Evolutionary conservation across 2,113 vertebrate species (phyloP), one percentile per base, ranked within the genome.

Genomic region (Rhipidura dahli): DNA sequence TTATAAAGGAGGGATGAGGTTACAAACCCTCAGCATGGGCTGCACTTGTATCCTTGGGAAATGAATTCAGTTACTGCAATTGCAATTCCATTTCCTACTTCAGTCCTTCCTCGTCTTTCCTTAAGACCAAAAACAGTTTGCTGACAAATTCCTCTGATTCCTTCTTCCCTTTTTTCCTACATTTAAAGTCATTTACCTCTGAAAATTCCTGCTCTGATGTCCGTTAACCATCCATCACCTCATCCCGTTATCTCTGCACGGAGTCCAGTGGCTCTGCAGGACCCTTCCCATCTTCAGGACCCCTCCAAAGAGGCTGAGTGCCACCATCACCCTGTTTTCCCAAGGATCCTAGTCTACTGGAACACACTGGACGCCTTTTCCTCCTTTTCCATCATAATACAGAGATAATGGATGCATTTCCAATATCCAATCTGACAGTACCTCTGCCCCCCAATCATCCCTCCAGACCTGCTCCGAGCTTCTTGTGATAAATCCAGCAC

Each of bases 171-270:
- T 72, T 72, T 82, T 64, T 71, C 15, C 31, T 53, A 5, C 19
- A 42, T 24, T 65, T 75, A 31, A 39, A 75, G 53, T 30, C 1
- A 37, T 93, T 87, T 53, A 10, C 31, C 31, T 31, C 6, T 50
- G 31, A 27, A 77, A 39, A 66, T 35, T 56, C 56, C 51, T 71
- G 16, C 35, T 60, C 9, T 65, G 50, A 7, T n/a, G 57, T 37
- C 60, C 0, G 0, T 44, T 37, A 47, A 7, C 33, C 19, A 16
- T 42, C 27, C 14, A 1, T 23, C 40, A 15, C 18, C 2, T 70
- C 64, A 18, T n/a, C 40, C 45, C 4, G 0, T 37, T 50, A 50
- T 13, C 27, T 27, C 59, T 63, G 23, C 6, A 6, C 11, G 9
- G 47, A n/a, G 7, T 24, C 17, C 84, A 26, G 45, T 4, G 23